Base-by-base conservation (phyloP, 1,140 invertebrate genomes). In the Sycobia sp. region DNA sequence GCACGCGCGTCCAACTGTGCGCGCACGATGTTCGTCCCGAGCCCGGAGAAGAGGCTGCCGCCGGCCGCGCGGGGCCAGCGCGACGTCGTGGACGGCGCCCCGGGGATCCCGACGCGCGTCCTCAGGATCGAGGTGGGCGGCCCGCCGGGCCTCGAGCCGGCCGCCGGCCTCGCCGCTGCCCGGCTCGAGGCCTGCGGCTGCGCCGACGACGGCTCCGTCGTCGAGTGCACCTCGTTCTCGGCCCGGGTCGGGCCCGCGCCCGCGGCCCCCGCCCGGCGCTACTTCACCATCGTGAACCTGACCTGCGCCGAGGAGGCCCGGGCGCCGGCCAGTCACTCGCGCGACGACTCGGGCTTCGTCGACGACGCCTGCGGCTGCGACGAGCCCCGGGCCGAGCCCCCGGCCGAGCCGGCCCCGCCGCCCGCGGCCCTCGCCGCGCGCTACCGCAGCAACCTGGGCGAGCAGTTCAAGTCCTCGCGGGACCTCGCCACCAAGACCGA, bases 401-500 rank as follows among this genome's bases (percentile, higher is more conserved):
- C 29, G n/a, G 25, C 32, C 25, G 47, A 43, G 4, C n/a, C 39
- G 27, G n/a, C 43, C 4, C 4, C 39, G 13, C 22, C 8, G 27
- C 38, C 32, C 32, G 39, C 7, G 18, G 1, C 27, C 32, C 27
- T 1, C 18, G 11, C 47, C 43, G 9, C 29, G 29, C 16, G 27
- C 7, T 10, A 32, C 4, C 36, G 44, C 14, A 18, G 51, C 8
- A 27, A 23, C 7, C 3, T 29, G 7, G 23, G 38, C 25, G 20
- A 8, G 16, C 44, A 61, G 20, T 58, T 16, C 11, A n/a, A 27
- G 8, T 32, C 3, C 2, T 7, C 3, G 18, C 67, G 65, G 27
- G 71, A 72, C 22, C 70, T 67, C 14, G 18, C 44, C 32, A 70
- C 65, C 8, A 72, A 65, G 36, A 66, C 68, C 10, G 71, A 71